Evolutionary conservation across 2,113 vertebrate genomes (phyloP).

Genomic region (Daubentonia madagascariensis): DNA sequence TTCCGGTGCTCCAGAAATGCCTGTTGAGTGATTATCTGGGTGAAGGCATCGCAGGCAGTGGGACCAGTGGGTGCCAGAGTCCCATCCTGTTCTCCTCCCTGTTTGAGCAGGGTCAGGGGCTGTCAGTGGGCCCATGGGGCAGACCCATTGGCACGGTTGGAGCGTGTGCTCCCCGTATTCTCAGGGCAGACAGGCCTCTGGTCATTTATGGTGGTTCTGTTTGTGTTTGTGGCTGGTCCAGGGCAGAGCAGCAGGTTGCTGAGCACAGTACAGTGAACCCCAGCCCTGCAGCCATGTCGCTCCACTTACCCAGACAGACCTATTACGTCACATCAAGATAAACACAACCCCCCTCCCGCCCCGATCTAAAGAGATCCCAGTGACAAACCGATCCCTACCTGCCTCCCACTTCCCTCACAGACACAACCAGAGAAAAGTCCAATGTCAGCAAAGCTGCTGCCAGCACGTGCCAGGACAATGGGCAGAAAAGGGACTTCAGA

Average conservation of each 20-base stretch:
- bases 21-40: not conserved
- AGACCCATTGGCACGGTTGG: not conserved
- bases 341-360: too few species aligned
- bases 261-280: not conserved
- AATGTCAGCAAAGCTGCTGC: not conserved
- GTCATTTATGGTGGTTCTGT: not conserved
- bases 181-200: not conserved
- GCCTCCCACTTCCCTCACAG: not conserved
- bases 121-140: not conserved
- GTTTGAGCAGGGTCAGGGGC: not conserved
- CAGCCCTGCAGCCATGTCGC: accelerated
- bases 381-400: not conserved
- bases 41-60: not conserved
- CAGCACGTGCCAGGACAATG: not conserved
- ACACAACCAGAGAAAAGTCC: not conserved
- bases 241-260: not conserved
- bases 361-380: not conserved
- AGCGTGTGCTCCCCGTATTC: accelerated
- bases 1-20: not conserved
- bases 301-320: not conserved
- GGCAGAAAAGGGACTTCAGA: not conserved
- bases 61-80: not conserved
- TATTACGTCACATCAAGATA: not conserved
- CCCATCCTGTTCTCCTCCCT: not conserved
- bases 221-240: not conserved